Base-by-base conservation (phyloP, 2,888 invertebrate species). In the Cosmia trapezina region DNA sequence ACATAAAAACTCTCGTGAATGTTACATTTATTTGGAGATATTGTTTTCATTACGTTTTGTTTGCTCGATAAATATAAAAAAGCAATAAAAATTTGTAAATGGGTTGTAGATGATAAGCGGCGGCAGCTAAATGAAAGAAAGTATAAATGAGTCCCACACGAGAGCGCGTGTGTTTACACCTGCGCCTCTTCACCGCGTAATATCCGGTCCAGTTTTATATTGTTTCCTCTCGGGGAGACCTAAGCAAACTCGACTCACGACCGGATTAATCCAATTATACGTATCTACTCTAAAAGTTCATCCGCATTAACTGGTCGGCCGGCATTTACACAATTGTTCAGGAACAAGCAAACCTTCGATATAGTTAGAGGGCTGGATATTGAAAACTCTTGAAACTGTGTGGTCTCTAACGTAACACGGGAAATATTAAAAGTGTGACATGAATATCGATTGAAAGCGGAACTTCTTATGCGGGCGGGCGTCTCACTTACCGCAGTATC, bases 141-240 rank as follows among this genome's bases (percentile, higher is more conserved):
- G 91, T 91, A 90, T 88, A 90, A 90, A 91, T 90, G 88, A 90
- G 86, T 90, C 88, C 89, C 88, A 87, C 87, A 89, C 89, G 89
- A 88, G 91, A 86, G 87, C 87, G 87, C 84, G 83, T 85, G 86
- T 94, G 91, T 94, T 92, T 94, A 93, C 94, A 92, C 93, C 93
- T 92, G 93, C 89, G 92, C 92, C 94, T 92, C 94, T 94, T 91
- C 91, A 91, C 92, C 87, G 87, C 89, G 93, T 93, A 95, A 95
- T 95, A 95, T 95, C 95, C 95, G 95, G 91, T 91, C 93, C 90
- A 91, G 92, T 92, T 93, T 93, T 94, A 93, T 94, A 92, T 93
- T 93, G 93, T 93, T 93, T 91, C 91, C 91, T 91, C 93, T 89
- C 88, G 88, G 87, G 69, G 89, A 90, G 93, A 93, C 93, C 93